These are phyloP conservation scores for Austrolebias charrua DNA, from an alignment of 2,797 vertebrate genomes.

Conservation along the genomic window DNA sequence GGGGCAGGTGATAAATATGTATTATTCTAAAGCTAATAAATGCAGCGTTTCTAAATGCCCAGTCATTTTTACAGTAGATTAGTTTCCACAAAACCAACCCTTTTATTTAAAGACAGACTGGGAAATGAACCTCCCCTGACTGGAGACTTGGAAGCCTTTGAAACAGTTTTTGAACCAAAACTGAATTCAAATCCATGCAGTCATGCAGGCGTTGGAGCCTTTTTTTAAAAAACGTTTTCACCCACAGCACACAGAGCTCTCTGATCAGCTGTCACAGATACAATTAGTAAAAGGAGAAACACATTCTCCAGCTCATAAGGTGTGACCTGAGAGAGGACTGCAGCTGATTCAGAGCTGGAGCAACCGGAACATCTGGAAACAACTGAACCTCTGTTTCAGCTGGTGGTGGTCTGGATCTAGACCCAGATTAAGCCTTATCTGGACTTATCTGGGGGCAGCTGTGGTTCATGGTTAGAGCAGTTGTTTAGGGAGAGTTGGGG, in stretches of 20 bases:
- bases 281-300: slow-evolving; percentile 29
- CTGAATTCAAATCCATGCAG: slow-evolving; percentile 36
- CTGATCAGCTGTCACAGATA: slow-evolving; percentile 31
- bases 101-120: background rate
- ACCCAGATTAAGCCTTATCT: too few species aligned
- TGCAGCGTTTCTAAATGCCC: background rate
- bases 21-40: background rate
- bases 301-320: slow-evolving; percentile 9
- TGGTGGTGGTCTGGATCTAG: too few species aligned
- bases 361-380: too few species aligned
- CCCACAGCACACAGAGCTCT: slow-evolving; percentile 24
- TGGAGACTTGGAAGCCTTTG: slow-evolving; percentile 19
- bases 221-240: slow-evolving; percentile 22
- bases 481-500: too few species aligned
- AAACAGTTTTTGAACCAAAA: slow-evolving; percentile 22
- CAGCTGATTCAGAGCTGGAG: too few species aligned
- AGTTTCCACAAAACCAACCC: background rate
- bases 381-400: too few species aligned
- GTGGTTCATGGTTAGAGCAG: too few species aligned
- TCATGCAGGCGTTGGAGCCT: slow-evolving; percentile 27
- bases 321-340: background rate
- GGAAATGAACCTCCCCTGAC: too few species aligned
- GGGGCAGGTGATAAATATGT: background rate
- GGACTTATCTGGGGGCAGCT: too few species aligned
- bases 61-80: background rate